phyloP scores from a whole-genome alignment of 2,888 invertebrate species.

The Diarsia brunnea region DNA sequence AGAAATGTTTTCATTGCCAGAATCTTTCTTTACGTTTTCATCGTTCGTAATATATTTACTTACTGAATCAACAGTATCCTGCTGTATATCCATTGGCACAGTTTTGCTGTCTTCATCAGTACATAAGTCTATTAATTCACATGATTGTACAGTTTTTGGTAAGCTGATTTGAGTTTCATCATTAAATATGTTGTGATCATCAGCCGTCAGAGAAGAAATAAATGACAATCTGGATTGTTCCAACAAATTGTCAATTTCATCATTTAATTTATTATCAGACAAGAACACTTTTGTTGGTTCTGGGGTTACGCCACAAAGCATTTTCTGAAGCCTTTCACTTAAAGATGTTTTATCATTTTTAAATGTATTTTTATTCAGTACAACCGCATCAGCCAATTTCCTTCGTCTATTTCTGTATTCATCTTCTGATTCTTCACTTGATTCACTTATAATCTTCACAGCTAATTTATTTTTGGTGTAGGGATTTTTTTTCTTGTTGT shows the following conservation, averaged over 20 bases:
- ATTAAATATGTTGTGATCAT: conserved; percentile 50
- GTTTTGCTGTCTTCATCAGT: conserved; percentile 71
- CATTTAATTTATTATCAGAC: conserved; percentile 59
- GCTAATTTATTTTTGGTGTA: conserved; percentile 74
- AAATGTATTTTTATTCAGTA: conserved; percentile 75
- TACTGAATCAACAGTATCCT: conserved; percentile 71
- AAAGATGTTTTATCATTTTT: conserved; percentile 82
- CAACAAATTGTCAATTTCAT: conserved; percentile 38
- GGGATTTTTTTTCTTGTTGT: conserved; percentile 75
- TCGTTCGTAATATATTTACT: conserved; percentile 56
- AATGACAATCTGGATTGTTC: conserved; percentile 57
- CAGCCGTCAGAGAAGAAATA: conserved; percentile 55
- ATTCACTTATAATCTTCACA: conserved; percentile 75
- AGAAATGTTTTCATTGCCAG: conserved; percentile 53
- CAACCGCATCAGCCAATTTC: conserved; percentile 90
- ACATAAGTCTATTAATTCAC: conserved; percentile 75
- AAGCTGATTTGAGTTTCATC: conserved; percentile 42
- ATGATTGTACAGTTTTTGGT: conserved; percentile 54
- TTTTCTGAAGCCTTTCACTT: conserved; percentile 84
- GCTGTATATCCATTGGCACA: conserved; percentile 35
- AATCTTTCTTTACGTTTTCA: conserved; percentile 32
- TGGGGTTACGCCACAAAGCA: conserved; percentile 77
- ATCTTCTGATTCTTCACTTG: conserved; percentile 87
- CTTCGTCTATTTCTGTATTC: conserved; percentile 86
- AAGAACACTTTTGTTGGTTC: conserved; percentile 60